phyloP scores from a whole-genome alignment of 2,797 vertebrate species.

The Eulemur albifrons region DNA sequence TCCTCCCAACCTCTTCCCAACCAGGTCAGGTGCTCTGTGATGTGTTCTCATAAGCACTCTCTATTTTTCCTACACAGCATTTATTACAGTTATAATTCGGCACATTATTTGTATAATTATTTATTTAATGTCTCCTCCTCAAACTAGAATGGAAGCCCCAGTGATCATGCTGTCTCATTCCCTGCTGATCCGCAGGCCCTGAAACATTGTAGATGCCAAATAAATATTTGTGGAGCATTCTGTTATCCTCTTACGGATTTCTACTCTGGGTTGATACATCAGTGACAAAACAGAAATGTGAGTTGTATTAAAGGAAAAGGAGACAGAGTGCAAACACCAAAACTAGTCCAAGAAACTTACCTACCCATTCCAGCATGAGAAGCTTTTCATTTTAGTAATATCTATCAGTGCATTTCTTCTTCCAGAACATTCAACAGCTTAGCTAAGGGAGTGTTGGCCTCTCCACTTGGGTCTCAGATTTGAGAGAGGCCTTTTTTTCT shows the following conservation, averaged over 20 bases:
- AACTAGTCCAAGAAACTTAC: constrained; percentile 75
- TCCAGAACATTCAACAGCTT: constrained; percentile 65
- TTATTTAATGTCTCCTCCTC: not conserved
- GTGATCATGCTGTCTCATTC: not conserved
- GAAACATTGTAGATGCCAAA: not conserved
- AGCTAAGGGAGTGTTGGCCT: constrained; percentile 38
- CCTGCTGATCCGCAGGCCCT: not conserved
- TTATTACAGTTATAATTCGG: not conserved
- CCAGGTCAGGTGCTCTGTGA: not conserved
- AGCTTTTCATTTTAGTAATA: constrained; percentile 82
- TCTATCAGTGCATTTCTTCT: constrained; percentile 66
- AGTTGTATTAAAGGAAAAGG: constrained; percentile 75
- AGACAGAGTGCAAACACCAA: constrained; percentile 74
- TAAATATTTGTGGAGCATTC: not conserved
- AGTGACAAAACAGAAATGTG: constrained; percentile 11
- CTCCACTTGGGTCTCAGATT: constrained; percentile 56
- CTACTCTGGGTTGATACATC: not conserved
- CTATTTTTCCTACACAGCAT: not conserved
- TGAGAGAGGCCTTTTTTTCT: constrained; percentile 43
- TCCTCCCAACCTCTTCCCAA: not conserved
- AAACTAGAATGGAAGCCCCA: not conserved
- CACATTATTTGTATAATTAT: not conserved
- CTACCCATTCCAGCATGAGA: constrained; percentile 77
- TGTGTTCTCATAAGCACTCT: not conserved
- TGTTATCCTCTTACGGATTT: not conserved